A percentile compares a stretch with the other conserved stretches of the same genome.
Evolutionary conservation across 1,140 invertebrate species (phyloP).

Genomic region (Caenorhabditis remanei): DNA sequence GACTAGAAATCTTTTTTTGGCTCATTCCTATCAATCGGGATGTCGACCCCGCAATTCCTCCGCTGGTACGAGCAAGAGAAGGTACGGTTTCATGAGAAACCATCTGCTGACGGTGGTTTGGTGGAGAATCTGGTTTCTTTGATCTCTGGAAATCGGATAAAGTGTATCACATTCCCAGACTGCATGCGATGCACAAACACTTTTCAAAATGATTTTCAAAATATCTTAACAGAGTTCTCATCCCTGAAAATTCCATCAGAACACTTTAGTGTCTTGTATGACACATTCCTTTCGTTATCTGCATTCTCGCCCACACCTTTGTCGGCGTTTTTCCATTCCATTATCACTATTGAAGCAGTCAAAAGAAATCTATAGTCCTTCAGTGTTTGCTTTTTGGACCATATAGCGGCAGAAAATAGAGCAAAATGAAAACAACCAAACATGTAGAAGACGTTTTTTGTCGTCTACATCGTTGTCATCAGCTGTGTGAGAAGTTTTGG

Average conservation of each 20-base stretch:
- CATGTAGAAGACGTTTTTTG: neutral
- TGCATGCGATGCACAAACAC: too few relatives aligned
- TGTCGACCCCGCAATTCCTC: constrained; percentile 31
- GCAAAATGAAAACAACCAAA: neutral
- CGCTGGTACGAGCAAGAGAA: constrained; percentile 34
- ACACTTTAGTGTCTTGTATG: neutral
- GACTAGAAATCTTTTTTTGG: too few relatives aligned
- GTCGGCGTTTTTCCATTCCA: neutral
- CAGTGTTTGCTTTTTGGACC: neutral
- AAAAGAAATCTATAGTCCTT: neutral
- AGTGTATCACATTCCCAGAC: too few relatives aligned
- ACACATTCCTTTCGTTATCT: constrained; percentile 30
- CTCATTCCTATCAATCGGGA: neutral
- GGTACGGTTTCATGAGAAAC: neutral
- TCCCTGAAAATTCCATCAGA: neutral
- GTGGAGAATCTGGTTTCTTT: too few relatives aligned
- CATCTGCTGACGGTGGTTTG: too few relatives aligned
- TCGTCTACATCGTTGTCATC: neutral
- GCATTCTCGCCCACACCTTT: constrained; percentile 27
- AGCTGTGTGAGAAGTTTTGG: constrained; percentile 10
- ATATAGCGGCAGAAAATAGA: neutral
- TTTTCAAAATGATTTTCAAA: too few relatives aligned
- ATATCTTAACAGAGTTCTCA: too few relatives aligned
- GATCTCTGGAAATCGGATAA: too few relatives aligned
- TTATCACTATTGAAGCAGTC: constrained; percentile 9